phyloP scores from a whole-genome alignment of 2,113 vertebrate species.

The Laticauda laticaudata region DNA sequence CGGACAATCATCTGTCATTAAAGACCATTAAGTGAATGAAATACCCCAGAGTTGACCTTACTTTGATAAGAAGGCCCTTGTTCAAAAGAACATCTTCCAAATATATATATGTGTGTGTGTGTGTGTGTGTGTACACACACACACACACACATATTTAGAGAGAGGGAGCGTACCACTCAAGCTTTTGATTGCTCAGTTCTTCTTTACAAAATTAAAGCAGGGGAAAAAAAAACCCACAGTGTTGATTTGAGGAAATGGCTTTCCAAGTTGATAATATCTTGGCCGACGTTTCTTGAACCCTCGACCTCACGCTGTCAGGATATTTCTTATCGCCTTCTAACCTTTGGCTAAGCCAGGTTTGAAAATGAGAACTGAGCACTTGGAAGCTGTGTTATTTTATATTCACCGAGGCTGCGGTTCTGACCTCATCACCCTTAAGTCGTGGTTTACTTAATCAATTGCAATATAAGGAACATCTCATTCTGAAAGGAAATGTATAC shows the following conservation, averaged over 20 bases:
- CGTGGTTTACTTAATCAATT: background rate
- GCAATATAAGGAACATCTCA: background rate
- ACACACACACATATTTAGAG: conserved; percentile 42
- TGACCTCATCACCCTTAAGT: background rate
- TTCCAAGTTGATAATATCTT: conserved; percentile 79
- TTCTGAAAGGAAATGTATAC: background rate
- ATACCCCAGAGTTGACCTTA: conserved; percentile 65
- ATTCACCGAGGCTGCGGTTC: background rate
- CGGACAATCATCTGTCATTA: conserved; percentile 72
- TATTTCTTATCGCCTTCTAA: conserved; percentile 56
- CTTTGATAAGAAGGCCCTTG: conserved; percentile 68
- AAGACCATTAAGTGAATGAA: conserved; percentile 69
- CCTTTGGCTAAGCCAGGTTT: conserved; percentile 62
- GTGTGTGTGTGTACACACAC: rapidly evolving
- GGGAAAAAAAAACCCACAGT: conserved; percentile 12
- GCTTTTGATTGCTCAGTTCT: conserved; percentile 67
- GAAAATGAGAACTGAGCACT: conserved; percentile 38
- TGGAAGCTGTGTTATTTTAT: conserved; percentile 13
- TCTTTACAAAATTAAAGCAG: background rate
- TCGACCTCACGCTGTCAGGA: conserved; percentile 70
- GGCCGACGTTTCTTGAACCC: conserved; percentile 74
- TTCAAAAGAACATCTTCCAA: conserved; percentile 65
- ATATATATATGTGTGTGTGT: too few species aligned
- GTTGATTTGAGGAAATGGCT: conserved; percentile 75
- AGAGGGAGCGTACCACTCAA: conserved; percentile 39